phyloP scores from a whole-genome alignment of 2,113 vertebrate genomes.

The Cephalopholis sonnerati region DNA sequence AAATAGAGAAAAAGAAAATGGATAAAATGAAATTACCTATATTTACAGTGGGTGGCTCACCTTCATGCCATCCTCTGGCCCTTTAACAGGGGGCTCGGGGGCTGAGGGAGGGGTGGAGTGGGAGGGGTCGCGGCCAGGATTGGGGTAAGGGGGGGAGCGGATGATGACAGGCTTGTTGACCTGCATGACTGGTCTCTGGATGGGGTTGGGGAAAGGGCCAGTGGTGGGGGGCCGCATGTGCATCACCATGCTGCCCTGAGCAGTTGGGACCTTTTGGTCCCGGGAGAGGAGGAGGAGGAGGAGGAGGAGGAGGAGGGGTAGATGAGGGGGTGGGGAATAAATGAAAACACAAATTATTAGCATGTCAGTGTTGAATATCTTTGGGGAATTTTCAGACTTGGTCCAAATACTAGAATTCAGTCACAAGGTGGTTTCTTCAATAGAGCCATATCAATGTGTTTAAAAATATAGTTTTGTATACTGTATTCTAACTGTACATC shows the following conservation, averaged over 20 bases:
- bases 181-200: slow-evolving; percentile 89
- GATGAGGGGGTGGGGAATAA: slow-evolving; percentile 8
- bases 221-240: slow-evolving; percentile 87
- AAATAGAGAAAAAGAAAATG: slow-evolving; percentile 66
- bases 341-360: slow-evolving; percentile 46
- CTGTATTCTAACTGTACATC: not conserved
- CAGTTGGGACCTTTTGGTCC: slow-evolving; percentile 77
- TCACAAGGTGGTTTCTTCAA: not conserved
- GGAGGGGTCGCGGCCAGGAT: slow-evolving; percentile 78
- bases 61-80: slow-evolving; percentile 89
- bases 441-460: not conserved
- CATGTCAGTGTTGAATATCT: not conserved
- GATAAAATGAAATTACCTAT: slow-evolving; percentile 85
- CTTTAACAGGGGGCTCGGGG: slow-evolving; percentile 82
- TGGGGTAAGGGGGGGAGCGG: slow-evolving; percentile 84
- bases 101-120: slow-evolving; percentile 81
- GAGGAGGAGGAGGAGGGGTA: not conserved
- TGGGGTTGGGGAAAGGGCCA: slow-evolving; percentile 87
- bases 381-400: slow-evolving; percentile 7
- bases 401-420: not conserved
- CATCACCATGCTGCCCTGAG: slow-evolving; percentile 88
- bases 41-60: slow-evolving; percentile 89
- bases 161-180: slow-evolving; percentile 87
- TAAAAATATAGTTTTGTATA: not conserved
- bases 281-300: not conserved